Conservation (phyloP, 2,113 vertebrate species). For the Lagenorhynchus albirostris region DNA sequence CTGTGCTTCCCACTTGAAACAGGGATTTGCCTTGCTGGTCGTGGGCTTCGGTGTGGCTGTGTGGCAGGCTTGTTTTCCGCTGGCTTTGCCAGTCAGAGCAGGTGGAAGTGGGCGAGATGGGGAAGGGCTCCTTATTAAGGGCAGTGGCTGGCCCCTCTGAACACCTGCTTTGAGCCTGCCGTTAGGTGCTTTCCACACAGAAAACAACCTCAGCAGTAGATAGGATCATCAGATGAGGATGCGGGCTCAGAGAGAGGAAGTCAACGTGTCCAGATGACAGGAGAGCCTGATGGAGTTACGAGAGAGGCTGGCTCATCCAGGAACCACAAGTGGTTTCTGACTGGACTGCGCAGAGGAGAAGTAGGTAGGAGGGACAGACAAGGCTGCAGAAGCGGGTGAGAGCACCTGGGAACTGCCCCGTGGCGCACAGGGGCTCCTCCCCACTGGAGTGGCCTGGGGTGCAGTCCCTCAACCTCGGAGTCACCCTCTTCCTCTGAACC, state of each 20-base stretch:
- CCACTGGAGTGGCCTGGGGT: neutral
- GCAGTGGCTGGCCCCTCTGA: neutral
- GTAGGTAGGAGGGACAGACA: neutral
- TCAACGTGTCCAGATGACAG: neutral
- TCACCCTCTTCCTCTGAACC: neutral
- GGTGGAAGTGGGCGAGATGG: neutral
- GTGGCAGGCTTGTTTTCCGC: neutral
- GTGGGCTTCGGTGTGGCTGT: neutral
- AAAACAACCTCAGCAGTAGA: neutral
- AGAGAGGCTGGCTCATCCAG: neutral
- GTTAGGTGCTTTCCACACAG: neutral
- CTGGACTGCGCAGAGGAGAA: neutral
- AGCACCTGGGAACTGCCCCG: neutral
- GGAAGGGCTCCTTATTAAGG: neutral
- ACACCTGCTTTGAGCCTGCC: neutral
- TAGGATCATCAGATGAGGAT: neutral
- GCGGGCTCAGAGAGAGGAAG: neutral
- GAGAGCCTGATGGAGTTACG: neutral
- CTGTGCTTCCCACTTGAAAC: neutral
- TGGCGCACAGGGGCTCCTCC: neutral
- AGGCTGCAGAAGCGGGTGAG: neutral
- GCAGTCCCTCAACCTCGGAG: neutral
- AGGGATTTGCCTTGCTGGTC: neutral
- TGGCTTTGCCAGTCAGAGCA: neutral
- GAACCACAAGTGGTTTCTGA: neutral